Evolutionary conservation across 2,113 vertebrate genomes (phyloP).

Genomic region (Cricetomys ansorgei): DNA sequence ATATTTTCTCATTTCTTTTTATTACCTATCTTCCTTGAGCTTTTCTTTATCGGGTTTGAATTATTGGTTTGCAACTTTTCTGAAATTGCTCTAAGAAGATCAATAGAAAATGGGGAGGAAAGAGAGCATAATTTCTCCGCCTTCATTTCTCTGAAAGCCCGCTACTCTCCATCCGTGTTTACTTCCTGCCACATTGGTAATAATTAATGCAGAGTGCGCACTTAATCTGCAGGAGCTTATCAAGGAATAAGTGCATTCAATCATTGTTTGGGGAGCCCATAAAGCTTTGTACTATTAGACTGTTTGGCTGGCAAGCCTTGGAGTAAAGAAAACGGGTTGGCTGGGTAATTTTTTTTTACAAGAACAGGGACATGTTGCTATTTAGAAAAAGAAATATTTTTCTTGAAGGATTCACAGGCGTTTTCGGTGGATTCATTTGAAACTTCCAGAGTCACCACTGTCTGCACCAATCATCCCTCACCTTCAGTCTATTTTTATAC

Average conservation of each 20-base stretch:
- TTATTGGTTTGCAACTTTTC: slow-evolving; percentile 69
- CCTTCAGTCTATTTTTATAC: not conserved
- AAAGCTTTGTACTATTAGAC: slow-evolving; percentile 42
- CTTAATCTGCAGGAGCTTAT: slow-evolving; percentile 47
- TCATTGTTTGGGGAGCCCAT: slow-evolving; percentile 30
- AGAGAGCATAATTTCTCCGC: not conserved
- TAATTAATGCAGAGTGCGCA: slow-evolving; percentile 52
- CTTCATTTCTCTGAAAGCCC: slow-evolving; percentile 39
- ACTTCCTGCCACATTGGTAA: slow-evolving; percentile 42
- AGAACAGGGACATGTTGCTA: not conserved
- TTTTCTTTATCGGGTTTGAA: slow-evolving; percentile 60
- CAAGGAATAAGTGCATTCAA: slow-evolving; percentile 60
- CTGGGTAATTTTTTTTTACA: no score
- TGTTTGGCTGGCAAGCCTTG: not conserved
- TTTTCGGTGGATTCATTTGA: not conserved
- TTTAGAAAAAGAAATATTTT: slow-evolving; percentile 6
- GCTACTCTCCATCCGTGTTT: not conserved
- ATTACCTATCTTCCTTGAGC: not conserved
- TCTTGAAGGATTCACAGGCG: not conserved
- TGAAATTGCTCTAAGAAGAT: slow-evolving; percentile 68
- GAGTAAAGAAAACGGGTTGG: slow-evolving; percentile 39
- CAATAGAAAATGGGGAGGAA: slow-evolving; percentile 49
- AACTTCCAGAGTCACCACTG: not conserved
- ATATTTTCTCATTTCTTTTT: slow-evolving; percentile 50
- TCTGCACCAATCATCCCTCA: not conserved